These are phyloP conservation scores for Calyptomena viridis DNA, from an alignment of 2,113 vertebrate species.

Conservation along the genomic window DNA sequence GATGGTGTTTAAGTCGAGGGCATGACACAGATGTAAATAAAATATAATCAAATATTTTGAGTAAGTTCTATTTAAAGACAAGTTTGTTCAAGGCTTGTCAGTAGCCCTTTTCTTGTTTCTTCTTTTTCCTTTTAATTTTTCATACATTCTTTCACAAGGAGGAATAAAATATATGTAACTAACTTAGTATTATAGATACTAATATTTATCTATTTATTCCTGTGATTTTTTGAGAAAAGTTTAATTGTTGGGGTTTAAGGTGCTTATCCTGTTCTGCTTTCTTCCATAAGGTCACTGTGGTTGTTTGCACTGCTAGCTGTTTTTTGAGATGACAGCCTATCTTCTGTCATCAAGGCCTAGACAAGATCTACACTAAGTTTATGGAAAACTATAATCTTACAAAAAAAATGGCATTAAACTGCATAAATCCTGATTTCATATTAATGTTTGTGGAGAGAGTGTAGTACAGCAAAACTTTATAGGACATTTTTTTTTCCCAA, in stretches of 20 bases:
- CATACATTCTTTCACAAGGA: neutral
- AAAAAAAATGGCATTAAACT: neutral
- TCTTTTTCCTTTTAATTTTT: neutral
- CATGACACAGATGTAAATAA: neutral
- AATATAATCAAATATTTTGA: neutral
- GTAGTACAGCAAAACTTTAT: neutral
- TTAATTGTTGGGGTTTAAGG: neutral
- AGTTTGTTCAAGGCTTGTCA: neutral
- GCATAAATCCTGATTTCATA: neutral
- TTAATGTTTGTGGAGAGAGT: neutral
- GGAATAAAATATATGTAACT: neutral
- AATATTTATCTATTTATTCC: neutral
- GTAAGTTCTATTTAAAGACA: neutral
- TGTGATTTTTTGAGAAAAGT: neutral
- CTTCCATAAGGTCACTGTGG: neutral
- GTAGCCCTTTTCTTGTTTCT: neutral
- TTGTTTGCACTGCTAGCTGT: neutral
- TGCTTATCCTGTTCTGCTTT: neutral
- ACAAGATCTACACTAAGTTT: neutral
- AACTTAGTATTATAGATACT: neutral
- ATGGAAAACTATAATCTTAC: neutral
- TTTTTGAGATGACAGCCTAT: neutral
- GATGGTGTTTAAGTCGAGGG: neutral
- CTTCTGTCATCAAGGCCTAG: neutral
- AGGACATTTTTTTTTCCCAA: neutral